Evolutionary conservation across 2,888 invertebrate species (phyloP).

Genomic region (Yponomeuta sedellus): DNA sequence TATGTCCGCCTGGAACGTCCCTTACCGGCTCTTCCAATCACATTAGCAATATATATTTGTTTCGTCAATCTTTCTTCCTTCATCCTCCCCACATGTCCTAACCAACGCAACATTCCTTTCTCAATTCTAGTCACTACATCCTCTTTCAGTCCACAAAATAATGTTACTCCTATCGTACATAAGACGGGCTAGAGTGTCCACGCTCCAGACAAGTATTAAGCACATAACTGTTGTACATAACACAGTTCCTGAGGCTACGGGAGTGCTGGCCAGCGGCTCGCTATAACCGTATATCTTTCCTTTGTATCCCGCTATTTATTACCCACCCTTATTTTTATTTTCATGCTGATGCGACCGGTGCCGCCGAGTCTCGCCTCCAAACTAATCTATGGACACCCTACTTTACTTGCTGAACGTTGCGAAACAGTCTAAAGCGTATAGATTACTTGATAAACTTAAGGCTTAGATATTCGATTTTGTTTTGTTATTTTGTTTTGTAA

Average conservation of each 20-base stretch:
- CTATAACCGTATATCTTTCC: constrained; percentile 75
- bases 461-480: no score
- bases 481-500: no score
- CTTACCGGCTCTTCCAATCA: no score
- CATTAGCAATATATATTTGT: no score
- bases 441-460: no score
- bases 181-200: not conserved
- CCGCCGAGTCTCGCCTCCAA: constrained; percentile 60
- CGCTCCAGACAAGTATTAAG: not conserved
- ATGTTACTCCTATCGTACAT: no score
- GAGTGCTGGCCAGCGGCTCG: constrained; percentile 32
- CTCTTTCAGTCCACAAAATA: no score
- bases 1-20: no score
- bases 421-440: not conserved
- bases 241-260: not conserved
- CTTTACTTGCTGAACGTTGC: constrained; percentile 15
- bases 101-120: no score
- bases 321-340: constrained; percentile 73
- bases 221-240: not conserved
- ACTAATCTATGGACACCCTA: constrained; percentile 52
- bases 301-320: constrained; percentile 69
- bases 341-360: constrained; percentile 74
- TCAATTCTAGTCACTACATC: no score
- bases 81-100: no score
- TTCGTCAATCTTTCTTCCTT: no score